These are phyloP conservation scores for Drosophila ohnishii DNA, from an alignment of 1,140 invertebrate genomes.

Conservation along the genomic window DNA sequence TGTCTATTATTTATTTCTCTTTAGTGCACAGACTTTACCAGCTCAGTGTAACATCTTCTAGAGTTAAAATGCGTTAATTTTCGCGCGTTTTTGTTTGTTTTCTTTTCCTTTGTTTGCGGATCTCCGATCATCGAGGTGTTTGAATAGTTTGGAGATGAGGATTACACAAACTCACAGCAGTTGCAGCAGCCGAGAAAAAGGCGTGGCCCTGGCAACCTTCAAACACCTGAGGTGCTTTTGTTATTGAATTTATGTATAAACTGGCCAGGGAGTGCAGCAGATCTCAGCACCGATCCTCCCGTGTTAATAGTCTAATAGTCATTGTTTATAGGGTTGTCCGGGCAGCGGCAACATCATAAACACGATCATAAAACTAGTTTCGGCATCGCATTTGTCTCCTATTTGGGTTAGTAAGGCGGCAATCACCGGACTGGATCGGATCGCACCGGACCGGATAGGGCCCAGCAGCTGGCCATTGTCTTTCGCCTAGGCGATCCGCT, in stretches of 20 bases:
- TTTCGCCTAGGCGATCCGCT: slow-evolving; percentile 32
- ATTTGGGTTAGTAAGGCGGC: slow-evolving; percentile 72
- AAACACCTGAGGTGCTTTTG: slow-evolving; percentile 39
- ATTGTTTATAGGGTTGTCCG: slow-evolving; percentile 62
- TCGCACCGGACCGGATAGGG: slow-evolving; percentile 35
- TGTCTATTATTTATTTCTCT: too few relatives aligned
- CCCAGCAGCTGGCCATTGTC: slow-evolving; percentile 41
- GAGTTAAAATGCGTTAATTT: slow-evolving; percentile 53
- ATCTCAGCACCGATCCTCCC: slow-evolving; percentile 22
- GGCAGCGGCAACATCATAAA: slow-evolving; percentile 48
- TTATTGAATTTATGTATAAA: slow-evolving; percentile 25
- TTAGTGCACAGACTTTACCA: slow-evolving; percentile 5
- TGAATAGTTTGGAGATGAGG: slow-evolving; percentile 35
- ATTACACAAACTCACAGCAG: slow-evolving; percentile 34
- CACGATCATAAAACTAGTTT: slow-evolving; percentile 69
- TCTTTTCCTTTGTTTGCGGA: slow-evolving; percentile 41
- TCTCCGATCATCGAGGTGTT: slow-evolving; percentile 36
- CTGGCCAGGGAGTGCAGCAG: slow-evolving; percentile 22
- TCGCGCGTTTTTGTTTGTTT: slow-evolving; percentile 62
- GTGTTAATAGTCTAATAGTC: slow-evolving; percentile 45
- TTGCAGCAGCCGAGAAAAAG: slow-evolving; percentile 23
- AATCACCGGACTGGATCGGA: slow-evolving; percentile 27
- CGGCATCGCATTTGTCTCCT: slow-evolving; percentile 59
- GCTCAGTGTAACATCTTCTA: slow-evolving; percentile 44
- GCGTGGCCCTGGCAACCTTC: slow-evolving; percentile 50